phyloP scores from a whole-genome alignment of 1,140 invertebrate species.

The Dendroctonus ponderosae region DNA sequence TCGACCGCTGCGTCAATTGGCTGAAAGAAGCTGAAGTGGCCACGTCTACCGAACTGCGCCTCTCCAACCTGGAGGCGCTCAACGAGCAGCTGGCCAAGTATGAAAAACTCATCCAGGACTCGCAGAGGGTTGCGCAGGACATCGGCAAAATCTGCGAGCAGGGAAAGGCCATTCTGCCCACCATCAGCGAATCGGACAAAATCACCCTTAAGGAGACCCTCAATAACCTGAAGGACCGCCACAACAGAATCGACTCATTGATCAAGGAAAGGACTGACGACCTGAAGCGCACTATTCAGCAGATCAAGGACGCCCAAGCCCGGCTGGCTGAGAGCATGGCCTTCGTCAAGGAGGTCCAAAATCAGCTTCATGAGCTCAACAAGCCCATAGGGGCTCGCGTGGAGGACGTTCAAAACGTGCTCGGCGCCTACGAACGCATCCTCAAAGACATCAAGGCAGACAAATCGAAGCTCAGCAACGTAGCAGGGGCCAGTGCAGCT shows the following conservation, averaged over 20 bases:
- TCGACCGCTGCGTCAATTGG: constrained; percentile 80
- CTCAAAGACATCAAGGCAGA: constrained; percentile 77
- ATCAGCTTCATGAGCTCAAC: constrained; percentile 77
- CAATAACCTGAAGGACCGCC: constrained; percentile 73
- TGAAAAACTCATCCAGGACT: constrained; percentile 73
- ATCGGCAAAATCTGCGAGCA: constrained; percentile 74
- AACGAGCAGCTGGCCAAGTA: constrained; percentile 85
- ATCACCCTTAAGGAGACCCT: constrained; percentile 76
- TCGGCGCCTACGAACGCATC: constrained; percentile 76
- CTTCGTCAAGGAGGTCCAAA: constrained; percentile 77
- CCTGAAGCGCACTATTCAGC: constrained; percentile 71
- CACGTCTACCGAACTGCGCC: constrained; percentile 73
- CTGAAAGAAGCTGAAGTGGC: constrained; percentile 84
- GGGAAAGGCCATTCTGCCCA: constrained; percentile 75
- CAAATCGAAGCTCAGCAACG: constrained; percentile 73
- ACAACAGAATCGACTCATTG: constrained; percentile 67
- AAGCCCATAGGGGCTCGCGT: constrained; percentile 81
- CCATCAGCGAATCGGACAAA: constrained; percentile 82
- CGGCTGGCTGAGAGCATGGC: constrained; percentile 76
- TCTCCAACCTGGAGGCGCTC: constrained; percentile 73
- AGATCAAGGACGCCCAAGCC: constrained; percentile 74
- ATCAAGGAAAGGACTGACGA: constrained; percentile 73
- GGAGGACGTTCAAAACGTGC: constrained; percentile 78
- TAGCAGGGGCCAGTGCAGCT: constrained; percentile 70
- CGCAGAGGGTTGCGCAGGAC: constrained; percentile 65